Conservation (phyloP, 1,140 invertebrate species). For the Ooceraea biroi region DNA sequence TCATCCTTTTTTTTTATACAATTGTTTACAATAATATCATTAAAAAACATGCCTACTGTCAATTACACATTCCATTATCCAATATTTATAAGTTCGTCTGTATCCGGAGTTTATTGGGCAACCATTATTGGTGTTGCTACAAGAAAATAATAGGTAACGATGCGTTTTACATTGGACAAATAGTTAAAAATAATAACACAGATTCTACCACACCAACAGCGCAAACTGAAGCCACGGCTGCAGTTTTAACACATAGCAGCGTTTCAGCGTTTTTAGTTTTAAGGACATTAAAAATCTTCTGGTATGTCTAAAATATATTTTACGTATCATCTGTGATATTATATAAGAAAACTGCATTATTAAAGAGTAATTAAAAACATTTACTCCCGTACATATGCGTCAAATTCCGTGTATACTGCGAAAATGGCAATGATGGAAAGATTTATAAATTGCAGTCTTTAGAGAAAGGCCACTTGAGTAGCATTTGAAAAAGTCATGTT, state of each 20-base stretch:
- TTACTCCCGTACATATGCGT: slow-evolving; percentile 51
- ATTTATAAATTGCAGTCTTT: slow-evolving; percentile 83
- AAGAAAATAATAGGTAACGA: slow-evolving; percentile 65
- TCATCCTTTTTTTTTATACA: slow-evolving; percentile 79
- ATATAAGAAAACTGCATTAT: slow-evolving; percentile 53
- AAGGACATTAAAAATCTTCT: slow-evolving; percentile 51
- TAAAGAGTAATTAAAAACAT: slow-evolving; percentile 66
- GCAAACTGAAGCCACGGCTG: slow-evolving; percentile 57
- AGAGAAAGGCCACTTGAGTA: slow-evolving; percentile 83
- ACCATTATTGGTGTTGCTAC: slow-evolving; percentile 59
- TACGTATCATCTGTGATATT: slow-evolving; percentile 56
- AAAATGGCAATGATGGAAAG: slow-evolving; percentile 78
- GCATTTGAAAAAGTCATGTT: slow-evolving; percentile 68
- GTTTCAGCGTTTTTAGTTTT: slow-evolving; percentile 40
- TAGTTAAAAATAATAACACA: slow-evolving; percentile 72
- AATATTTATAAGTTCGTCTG: slow-evolving; percentile 68
- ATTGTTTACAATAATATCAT: slow-evolving; percentile 81
- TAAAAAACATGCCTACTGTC: slow-evolving; percentile 77
- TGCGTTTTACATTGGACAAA: slow-evolving; percentile 57
- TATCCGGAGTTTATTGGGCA: slow-evolving; percentile 61
- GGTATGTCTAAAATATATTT: slow-evolving; percentile 55
- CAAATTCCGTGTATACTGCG: slow-evolving; percentile 68
- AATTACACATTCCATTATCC: slow-evolving; percentile 63
- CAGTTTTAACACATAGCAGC: slow-evolving; percentile 50
- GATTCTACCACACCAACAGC: slow-evolving; percentile 62